phyloP scores from a whole-genome alignment of 2,797 vertebrate species.

The Miichthys miiuy region DNA sequence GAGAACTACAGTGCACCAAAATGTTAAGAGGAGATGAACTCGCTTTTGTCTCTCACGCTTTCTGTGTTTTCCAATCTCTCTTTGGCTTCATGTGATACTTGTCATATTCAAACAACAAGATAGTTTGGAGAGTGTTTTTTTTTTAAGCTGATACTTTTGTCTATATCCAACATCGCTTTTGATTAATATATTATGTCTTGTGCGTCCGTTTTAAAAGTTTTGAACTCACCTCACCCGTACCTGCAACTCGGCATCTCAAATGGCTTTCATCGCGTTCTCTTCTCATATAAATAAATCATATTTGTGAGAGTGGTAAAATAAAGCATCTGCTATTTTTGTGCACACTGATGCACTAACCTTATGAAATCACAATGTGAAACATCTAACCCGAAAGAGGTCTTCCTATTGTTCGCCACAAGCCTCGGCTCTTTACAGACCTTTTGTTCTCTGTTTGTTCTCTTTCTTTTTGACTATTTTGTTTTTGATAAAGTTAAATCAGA shows the following conservation, averaged over 20 bases:
- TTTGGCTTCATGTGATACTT: conserved; percentile 11
- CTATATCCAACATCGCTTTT: conserved; percentile 39
- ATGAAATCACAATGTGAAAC: conserved; percentile 76
- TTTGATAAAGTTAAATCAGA: conserved; percentile 9
- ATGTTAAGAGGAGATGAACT: conserved; percentile 16
- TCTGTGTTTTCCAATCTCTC: conserved; percentile 8
- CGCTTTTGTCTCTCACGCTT: neutral
- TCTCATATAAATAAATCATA: conserved; percentile 79
- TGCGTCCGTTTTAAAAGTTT: conserved; percentile 30
- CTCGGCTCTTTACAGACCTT: conserved; percentile 24
- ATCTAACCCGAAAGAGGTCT: conserved; percentile 51
- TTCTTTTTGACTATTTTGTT: conserved; percentile 23
- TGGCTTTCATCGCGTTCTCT: conserved; percentile 71
- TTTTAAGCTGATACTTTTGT: conserved; percentile 13
- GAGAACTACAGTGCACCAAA: conserved; percentile 30
- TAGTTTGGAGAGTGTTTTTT: neutral
- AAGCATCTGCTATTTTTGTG: conserved; percentile 68
- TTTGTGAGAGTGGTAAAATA: conserved; percentile 63
- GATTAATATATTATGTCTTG: conserved; percentile 38
- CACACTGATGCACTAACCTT: conserved; percentile 57
- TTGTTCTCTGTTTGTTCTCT: conserved; percentile 33
- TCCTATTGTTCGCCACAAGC: conserved; percentile 14
- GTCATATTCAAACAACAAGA: conserved; percentile 20
- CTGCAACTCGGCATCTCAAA: conserved; percentile 46
- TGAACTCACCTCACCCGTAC: conserved; percentile 42